Base-by-base conservation (phyloP, 2,113 vertebrate species). In the Drymodes brunneopygia region DNA sequence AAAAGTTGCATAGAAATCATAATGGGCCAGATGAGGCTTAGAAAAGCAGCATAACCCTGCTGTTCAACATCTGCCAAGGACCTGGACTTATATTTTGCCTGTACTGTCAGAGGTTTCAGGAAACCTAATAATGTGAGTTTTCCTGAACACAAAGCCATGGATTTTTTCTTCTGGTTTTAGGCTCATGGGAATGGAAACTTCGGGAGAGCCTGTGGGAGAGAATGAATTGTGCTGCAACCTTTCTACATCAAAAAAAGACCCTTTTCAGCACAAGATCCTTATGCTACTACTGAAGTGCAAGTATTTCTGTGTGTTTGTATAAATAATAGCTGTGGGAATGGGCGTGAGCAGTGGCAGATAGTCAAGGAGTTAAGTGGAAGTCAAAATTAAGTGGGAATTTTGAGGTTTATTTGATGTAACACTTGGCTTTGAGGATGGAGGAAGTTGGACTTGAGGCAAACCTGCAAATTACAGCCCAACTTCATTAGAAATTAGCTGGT, bases 361-460 rank as follows among this genome's bases (percentile, higher is more conserved):
- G 88, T 96, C 92, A 95, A 95, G 47, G 42, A 97, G 85, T 94
- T 95, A 94, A 97, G 90, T 86, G 95, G 94, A 96, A 93, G 81
- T 96, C 40, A 74, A 93, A 97, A 95, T 97, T 95, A 94, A 96
- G 93, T 94, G 92, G 93, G 93, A 94, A 95, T 95, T 95, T 92
- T 97, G 94, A 96, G 90, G 92, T 86, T 95, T 96, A 42, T 95
- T 95, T 96, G 93, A 95, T 95, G 82, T 93, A 90, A 92, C 54
- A 47, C 72, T 96, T 95, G 90, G 87, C 85, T 94, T 96, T 95
- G 93, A 88, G 79, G 74, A 88, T 90, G 75, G 81, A 95, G 96
- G 92, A 97, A 96, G 94, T 93, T 96, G 89, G 91, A 94, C 86
- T 91, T 92, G 83, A 96, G 75, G 89, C 95, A 95, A 96, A 95